Evolutionary conservation across 2,797 vertebrate genomes (phyloP), one percentile per base, ranked within the genome.

Genomic region (Phaenicophaeus curvirostris): DNA sequence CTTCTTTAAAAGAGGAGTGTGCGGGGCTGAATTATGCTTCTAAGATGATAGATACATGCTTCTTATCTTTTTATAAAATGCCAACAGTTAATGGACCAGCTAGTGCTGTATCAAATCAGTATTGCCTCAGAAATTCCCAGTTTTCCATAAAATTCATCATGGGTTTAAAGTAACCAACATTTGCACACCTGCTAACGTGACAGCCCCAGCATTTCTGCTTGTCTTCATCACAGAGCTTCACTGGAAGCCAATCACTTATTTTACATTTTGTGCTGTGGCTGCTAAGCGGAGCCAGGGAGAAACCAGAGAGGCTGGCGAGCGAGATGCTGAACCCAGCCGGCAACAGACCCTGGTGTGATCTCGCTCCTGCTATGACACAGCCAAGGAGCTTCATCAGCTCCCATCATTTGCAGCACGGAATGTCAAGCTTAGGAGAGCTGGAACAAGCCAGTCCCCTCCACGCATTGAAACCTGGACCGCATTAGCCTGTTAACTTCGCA

Each of bases 271-370:
- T 61, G 53, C 58, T 76, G 42, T 23, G 3, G 7, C 50, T 55
- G 44, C 33, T 2, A 1, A 59, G 58, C 30, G 13, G 39, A 2
- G 25, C 42, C 39, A 48, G 24, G 33, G 30, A 81, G 31, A 50
- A 57, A 53, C 54, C 44, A 35, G 25, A 68, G 41, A 80, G 28
- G 41, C 24, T 69, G 76, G 23, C 3, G 4, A 57, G 27, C 2
- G 2, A 31, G 1, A 3, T 53, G 37, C 28, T 9, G 69, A 33
- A 39, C 55, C 1, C 1, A 16, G 20, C 44, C 1, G 2, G 23
- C 58, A 27, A 57, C 57, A 31, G 13, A 72, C 44, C 59, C 31
- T 4, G 4, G 19, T 3, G 0, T 2, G 6, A 17, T 31, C 58
- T 54, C 1, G 1, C 21, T 30, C 57, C 57, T 21, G 18, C 13